phyloP scores from a whole-genome alignment of 1,140 invertebrate genomes.

The Geopemphigus sp. region DNA sequence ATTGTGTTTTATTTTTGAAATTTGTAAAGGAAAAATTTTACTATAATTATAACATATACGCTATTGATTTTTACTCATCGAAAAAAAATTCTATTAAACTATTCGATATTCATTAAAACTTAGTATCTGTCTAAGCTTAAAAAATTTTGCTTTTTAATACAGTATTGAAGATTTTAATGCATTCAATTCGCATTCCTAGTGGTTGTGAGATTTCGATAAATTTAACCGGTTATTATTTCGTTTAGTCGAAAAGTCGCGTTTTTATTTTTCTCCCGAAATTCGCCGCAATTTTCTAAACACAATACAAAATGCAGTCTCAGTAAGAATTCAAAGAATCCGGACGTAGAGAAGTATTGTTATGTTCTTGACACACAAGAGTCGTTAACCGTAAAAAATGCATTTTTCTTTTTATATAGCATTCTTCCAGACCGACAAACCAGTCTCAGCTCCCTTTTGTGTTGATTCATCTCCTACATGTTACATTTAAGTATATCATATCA shows the following conservation, averaged over 20 bases:
- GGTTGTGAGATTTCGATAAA: background rate
- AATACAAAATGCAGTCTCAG: background rate
- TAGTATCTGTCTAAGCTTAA: no score
- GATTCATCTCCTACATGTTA: background rate
- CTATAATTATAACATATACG: no score
- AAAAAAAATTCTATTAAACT: no score
- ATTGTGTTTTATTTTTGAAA: no score
- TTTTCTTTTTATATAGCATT: background rate
- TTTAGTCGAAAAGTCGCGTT: background rate
- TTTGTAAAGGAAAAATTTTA: no score
- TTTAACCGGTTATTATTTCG: background rate
- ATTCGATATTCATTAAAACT: no score
- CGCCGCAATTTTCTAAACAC: background rate
- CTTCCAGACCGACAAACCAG: constrained; percentile 3
- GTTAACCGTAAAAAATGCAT: background rate
- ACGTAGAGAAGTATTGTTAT: background rate
- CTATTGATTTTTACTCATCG: no score
- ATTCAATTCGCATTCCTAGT: background rate
- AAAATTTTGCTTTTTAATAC: no score
- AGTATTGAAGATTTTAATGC: no score
- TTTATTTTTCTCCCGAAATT: background rate
- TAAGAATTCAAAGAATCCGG: background rate
- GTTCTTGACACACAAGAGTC: background rate
- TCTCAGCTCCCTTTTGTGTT: background rate
- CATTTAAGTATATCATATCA: no score